These are phyloP conservation scores for Adelges cooleyi DNA, from an alignment of 1,140 invertebrate species.

Conservation along the genomic window DNA sequence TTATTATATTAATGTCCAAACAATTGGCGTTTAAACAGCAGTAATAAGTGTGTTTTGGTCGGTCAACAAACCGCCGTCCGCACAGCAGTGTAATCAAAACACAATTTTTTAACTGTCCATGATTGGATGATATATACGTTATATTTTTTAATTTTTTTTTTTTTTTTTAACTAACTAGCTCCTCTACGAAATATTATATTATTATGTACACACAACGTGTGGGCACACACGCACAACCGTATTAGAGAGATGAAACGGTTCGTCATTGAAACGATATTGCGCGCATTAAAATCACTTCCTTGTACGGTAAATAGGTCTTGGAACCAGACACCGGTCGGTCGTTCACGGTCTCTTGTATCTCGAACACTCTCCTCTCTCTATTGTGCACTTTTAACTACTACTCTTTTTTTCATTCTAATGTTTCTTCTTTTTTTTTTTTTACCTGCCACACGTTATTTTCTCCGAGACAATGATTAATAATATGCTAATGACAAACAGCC, in stretches of 20 bases:
- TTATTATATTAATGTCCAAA: too few species aligned
- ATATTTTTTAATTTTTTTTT: too few species aligned
- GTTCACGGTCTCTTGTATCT: neutral
- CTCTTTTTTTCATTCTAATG: neutral
- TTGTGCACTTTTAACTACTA: neutral
- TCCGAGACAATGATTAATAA: conserved; percentile 16
- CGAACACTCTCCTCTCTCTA: conserved; percentile 13
- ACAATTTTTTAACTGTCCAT: too few species aligned
- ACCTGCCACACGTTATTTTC: neutral
- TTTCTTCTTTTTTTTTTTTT: conserved; percentile 7
- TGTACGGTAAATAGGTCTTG: conserved; percentile 26
- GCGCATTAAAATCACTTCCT: conserved; percentile 23
- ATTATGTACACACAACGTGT: too few species aligned
- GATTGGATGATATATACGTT: too few species aligned
- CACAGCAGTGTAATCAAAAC: too few species aligned
- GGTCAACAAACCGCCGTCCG: too few species aligned
- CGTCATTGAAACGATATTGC: conserved; percentile 20
- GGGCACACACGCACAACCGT: neutral
- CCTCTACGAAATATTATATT: too few species aligned
- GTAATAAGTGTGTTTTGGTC: too few species aligned
- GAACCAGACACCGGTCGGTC: conserved; percentile 2
- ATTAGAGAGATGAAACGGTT: conserved; percentile 19
- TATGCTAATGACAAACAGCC: too few species aligned
- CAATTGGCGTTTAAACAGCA: too few species aligned
- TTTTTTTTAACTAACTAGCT: too few species aligned